Evolutionary conservation across 2,113 vertebrate genomes (phyloP).

Genomic region (Promerops cafer): DNA sequence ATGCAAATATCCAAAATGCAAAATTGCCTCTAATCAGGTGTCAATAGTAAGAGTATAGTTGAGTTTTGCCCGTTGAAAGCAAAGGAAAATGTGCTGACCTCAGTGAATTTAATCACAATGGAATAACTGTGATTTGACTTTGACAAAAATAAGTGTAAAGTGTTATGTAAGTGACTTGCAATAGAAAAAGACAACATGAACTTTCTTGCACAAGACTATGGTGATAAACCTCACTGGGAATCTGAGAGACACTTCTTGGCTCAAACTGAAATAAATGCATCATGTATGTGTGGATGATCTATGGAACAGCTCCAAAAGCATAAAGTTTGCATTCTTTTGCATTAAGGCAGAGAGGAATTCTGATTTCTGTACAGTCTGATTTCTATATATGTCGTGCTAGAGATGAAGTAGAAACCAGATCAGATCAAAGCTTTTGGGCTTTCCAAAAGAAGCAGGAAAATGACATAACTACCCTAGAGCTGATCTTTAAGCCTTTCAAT

Average conservation of each 20-base stretch:
- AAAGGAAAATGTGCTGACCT: background rate
- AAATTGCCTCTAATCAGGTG: background rate
- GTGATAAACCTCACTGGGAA: background rate
- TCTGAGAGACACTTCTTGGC: background rate
- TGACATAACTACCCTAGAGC: background rate
- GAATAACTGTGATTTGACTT: background rate
- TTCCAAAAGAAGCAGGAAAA: background rate
- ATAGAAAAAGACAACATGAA: background rate
- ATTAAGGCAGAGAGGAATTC: background rate
- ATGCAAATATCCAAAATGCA: background rate
- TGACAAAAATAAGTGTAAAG: background rate
- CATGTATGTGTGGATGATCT: background rate
- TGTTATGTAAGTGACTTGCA: background rate
- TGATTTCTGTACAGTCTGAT: background rate
- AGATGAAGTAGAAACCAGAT: background rate
- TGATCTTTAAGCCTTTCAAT: background rate
- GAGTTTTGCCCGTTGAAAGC: background rate
- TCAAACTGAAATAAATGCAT: background rate
- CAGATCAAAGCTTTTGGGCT: background rate
- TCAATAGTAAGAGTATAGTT: background rate
- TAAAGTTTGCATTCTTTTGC: background rate
- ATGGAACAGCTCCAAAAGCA: background rate
- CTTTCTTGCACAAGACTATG: background rate
- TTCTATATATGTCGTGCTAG: background rate
- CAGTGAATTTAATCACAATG: background rate